Base-by-base conservation (phyloP, 53 echinoderm and acorn worm species). In the Crossaster papposus region DNA sequence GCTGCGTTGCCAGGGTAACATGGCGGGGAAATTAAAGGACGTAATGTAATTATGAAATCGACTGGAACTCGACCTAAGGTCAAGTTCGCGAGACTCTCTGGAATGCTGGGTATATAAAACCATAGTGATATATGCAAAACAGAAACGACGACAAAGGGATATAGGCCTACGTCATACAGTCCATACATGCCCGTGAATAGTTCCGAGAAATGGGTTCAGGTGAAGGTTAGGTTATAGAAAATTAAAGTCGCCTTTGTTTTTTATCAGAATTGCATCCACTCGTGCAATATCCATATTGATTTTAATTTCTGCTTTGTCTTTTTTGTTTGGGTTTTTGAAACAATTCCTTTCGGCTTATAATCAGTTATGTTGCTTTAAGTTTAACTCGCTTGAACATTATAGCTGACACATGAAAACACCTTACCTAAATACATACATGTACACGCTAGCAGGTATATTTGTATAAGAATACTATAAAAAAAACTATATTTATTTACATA, bases 21-120 rank as follows among this genome's bases (percentile, higher is more conserved):
- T 84, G 84, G 84, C 84, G 84, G 84, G 84, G 51, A 84, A 84
- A 84, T 84, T 71, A 84, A 84, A 84, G 84, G 72, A 84, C 70
- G 53, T 84, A 84, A 84, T 84, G 65, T 44, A 84, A 84, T 84
- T 84, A 84, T 84, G 84, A 84, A 51, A 52, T 52, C 84, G 84
- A 84, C 84, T 54, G 84, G 72, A 71, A 84, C 51, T 44, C 52
- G 84, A 72, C 84, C 84, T 72, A 34, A 20, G 84, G 84, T 84
- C 84, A 84, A 84, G 84, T 84, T 84, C 84, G 72, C 84, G 84
- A 84, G 84, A 84, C 84, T 84, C 31, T n/a, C 15, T 52, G 51
- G 72, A 71, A 84, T 84, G 84, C 84, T 71, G 72, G 84, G 30
- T 72, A 30, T 10, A 50, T n/a, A 23, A 68, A n/a, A 24, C 11